phyloP scores from a whole-genome alignment of 2,113 vertebrate species.

The Bubalus kerabau region DNA sequence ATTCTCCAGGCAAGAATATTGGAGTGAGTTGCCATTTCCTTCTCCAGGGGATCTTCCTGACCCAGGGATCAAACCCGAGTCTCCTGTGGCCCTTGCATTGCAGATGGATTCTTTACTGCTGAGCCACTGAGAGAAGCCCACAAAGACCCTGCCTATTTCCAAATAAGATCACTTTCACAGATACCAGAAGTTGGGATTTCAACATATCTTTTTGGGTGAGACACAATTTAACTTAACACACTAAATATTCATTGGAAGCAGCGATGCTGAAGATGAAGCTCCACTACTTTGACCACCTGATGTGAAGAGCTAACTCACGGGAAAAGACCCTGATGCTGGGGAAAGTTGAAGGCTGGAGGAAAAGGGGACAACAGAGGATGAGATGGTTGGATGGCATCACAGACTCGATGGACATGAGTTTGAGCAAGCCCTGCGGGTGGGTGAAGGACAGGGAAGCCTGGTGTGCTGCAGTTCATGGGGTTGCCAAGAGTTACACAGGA shows the following conservation, averaged over 20 bases:
- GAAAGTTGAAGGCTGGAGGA: neutral
- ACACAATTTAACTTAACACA: neutral
- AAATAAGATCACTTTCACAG: neutral
- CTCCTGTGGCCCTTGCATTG: neutral
- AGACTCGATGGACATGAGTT: neutral
- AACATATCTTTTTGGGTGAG: neutral
- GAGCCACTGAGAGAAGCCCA: neutral
- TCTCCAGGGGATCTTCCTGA: neutral
- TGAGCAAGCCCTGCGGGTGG: neutral
- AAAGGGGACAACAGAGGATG: neutral
- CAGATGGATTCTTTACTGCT: neutral
- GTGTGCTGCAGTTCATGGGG: neutral
- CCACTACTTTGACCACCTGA: neutral
- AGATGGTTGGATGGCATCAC: neutral
- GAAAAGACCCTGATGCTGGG: neutral
- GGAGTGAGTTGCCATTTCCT: neutral
- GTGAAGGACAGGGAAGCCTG: neutral
- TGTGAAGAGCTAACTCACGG: neutral
- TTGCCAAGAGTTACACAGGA: neutral
- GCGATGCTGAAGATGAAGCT: neutral
- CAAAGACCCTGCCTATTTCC: neutral
- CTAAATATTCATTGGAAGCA: neutral
- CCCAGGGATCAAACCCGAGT: neutral
- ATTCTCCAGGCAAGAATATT: neutral
- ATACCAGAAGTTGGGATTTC: neutral